Percentiles rank a stretch among this genome's conserved stretches.
Evolutionary conservation across 2,888 invertebrate species (phyloP).

Genomic region (Junonia oenone): DNA sequence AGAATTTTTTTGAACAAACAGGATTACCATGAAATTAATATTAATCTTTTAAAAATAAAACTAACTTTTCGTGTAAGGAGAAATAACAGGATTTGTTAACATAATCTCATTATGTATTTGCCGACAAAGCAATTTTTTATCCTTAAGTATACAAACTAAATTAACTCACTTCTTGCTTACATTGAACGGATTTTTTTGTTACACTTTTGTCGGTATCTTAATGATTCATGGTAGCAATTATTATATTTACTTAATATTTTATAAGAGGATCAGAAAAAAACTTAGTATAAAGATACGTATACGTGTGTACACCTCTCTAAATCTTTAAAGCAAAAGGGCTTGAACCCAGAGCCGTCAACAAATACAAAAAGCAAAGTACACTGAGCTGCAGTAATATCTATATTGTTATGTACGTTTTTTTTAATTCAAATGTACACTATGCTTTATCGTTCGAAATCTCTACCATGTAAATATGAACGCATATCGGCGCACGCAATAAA

Average conservation of each 20-base stretch:
- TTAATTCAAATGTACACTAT: background rate
- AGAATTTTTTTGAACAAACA: background rate
- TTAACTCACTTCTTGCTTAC: background rate
- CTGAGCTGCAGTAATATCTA: background rate
- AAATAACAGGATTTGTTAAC: background rate
- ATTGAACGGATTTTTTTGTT: background rate
- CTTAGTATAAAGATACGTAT: background rate
- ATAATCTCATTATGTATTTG: background rate
- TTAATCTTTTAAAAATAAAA: background rate
- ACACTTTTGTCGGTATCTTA: background rate
- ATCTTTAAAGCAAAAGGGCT: background rate
- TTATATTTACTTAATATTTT: background rate
- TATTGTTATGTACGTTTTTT: background rate
- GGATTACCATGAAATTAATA: background rate
- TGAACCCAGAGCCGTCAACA: too few species aligned
- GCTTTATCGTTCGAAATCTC: background rate
- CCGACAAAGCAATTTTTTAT: background rate
- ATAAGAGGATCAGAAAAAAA: background rate
- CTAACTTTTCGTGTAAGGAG: background rate
- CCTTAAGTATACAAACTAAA: background rate
- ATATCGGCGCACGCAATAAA: slow-evolving; percentile 17
- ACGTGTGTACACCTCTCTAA: background rate
- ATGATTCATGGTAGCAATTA: background rate
- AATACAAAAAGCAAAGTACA: too few species aligned
- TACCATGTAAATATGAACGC: background rate